Percentiles rank a stretch among this genome's conserved stretches.
Conservation (phyloP, 2,113 vertebrate species). For the Megaleporinus macrocephalus region DNA sequence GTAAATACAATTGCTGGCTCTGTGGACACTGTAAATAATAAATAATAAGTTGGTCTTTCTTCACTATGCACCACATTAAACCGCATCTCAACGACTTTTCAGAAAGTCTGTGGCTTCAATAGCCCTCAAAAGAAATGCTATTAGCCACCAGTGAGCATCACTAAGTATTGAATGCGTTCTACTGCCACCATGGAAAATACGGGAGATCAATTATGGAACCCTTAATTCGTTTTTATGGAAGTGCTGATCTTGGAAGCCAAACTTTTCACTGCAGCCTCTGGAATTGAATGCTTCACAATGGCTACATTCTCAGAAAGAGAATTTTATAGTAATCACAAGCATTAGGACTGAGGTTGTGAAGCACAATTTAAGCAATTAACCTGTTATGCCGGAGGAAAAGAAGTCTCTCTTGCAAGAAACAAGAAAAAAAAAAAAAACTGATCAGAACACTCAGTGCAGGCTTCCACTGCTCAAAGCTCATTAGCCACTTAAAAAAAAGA, state of each 20-base stretch:
- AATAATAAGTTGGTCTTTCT: no score
- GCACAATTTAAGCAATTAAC: constrained; percentile 2
- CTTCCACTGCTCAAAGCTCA: constrained; percentile 1
- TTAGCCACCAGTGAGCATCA: no score
- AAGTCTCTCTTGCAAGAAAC: neutral
- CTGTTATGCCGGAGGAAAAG: neutral
- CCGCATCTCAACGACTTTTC: no score
- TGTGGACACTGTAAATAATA: no score
- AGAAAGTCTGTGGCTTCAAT: no score
- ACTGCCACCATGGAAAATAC: no score
- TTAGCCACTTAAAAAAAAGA: neutral
- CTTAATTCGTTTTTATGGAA: neutral
- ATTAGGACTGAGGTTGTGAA: neutral
- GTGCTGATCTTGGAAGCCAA: neutral
- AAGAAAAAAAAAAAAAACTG: no score
- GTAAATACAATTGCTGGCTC: no score
- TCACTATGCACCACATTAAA: no score
- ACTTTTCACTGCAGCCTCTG: neutral
- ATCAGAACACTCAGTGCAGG: neutral
- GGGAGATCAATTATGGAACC: no score
- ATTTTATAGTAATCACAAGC: neutral
- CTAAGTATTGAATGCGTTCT: no score
- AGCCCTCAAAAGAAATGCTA: no score
- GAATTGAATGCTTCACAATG: neutral
- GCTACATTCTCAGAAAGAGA: neutral